A percentile compares a stretch with the other conserved stretches of the same genome.
Conservation (phyloP, 2,797 vertebrate genomes). For the Phalloptychus januarius region DNA sequence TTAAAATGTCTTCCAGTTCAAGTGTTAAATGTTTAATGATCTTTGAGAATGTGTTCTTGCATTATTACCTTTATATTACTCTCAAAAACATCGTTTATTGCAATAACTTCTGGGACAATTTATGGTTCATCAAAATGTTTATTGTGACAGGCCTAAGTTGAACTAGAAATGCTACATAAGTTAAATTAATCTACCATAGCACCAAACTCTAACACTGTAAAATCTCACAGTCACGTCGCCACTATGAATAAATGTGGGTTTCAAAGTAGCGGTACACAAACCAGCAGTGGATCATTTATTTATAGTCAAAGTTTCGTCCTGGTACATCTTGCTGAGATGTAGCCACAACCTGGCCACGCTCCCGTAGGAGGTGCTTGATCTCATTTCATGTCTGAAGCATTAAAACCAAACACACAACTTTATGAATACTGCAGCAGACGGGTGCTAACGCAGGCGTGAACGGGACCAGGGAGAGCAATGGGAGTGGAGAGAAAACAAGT, state of each 20-base stretch:
- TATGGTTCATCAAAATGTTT: too few relatives aligned
- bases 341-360: not conserved
- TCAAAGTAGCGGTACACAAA: not conserved
- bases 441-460: not conserved
- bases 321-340: not conserved
- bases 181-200: not conserved
- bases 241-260: not conserved
- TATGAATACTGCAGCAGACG: not conserved
- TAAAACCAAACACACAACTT: not conserved
- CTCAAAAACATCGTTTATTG: too few relatives aligned
- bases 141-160: not conserved
- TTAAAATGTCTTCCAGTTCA: too few relatives aligned
- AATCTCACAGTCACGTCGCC: too few relatives aligned
- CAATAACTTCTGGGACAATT: too few relatives aligned
- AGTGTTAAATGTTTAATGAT: too few relatives aligned
- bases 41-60: too few relatives aligned
- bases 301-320: not conserved
- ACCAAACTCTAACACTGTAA: too few relatives aligned
- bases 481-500: slow-evolving; percentile 9
- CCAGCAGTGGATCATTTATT: not conserved
- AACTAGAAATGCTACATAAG: not conserved
- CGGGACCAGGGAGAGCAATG: not conserved
- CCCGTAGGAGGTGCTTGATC: not conserved
- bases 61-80: too few relatives aligned
- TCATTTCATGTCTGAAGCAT: not conserved